Conservation (phyloP, 2,888 invertebrate species). For the Zaprionus bogoriensis region DNA sequence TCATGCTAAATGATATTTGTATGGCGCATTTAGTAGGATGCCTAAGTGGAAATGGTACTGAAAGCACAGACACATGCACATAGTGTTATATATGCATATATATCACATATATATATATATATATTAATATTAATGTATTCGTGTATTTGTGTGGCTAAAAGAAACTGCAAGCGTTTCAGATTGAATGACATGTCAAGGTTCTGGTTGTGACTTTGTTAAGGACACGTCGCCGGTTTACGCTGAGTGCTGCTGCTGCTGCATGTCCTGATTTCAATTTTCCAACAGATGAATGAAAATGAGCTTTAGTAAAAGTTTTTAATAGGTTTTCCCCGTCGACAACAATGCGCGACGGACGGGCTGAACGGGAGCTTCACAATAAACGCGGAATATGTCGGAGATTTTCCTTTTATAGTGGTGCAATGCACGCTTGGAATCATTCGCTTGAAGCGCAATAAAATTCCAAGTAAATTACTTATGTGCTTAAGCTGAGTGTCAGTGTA, state of each 20-base stretch:
- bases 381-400: constrained; percentile 4
- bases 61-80: not conserved
- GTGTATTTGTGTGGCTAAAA: constrained; percentile 12
- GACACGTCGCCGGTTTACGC: constrained; percentile 34
- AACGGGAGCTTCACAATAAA: constrained; percentile 10
- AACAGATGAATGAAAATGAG: constrained; percentile 38
- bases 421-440: constrained; percentile 3
- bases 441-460: constrained; percentile 21
- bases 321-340: constrained; percentile 11
- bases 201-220: constrained; percentile 54
- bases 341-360: constrained; percentile 4
- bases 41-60: constrained; percentile 56
- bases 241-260: constrained; percentile 15
- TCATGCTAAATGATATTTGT: constrained; percentile 71
- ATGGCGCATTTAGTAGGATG: constrained; percentile 65
- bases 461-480: constrained; percentile 2
- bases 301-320: constrained; percentile 30
- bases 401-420: constrained; percentile 21
- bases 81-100: not conserved
- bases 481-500: not conserved
- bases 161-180: constrained; percentile 46
- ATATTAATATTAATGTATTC: not conserved
- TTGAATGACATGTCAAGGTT: constrained; percentile 72
- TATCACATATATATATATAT: not conserved
- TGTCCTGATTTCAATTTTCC: constrained; percentile 40